Evolutionary conservation across 1,140 invertebrate species (phyloP).

Genomic region (Sycobia sp.): DNA sequence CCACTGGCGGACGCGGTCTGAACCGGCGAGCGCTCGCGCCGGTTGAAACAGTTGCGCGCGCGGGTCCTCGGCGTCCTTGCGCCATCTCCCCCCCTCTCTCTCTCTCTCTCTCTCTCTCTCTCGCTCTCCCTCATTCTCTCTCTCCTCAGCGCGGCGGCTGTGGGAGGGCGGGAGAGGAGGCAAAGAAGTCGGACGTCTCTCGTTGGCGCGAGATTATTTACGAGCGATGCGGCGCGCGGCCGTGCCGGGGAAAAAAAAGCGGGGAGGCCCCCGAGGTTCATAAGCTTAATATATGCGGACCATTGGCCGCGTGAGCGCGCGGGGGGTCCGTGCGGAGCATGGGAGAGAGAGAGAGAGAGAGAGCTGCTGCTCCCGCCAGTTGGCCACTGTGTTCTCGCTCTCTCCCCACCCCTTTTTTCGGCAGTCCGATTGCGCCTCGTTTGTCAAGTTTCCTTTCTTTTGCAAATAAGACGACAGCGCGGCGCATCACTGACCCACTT

Average conservation of each 20-base stretch:
- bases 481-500: slow-evolving; percentile 40
- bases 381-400: too few species aligned
- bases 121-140: too few species aligned
- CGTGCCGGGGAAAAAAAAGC: slow-evolving; percentile 9
- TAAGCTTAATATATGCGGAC: slow-evolving; percentile 50
- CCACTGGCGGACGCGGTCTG: neutral
- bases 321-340: slow-evolving; percentile 32
- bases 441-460: slow-evolving; percentile 44
- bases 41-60: neutral
- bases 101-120: too few species aligned
- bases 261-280: slow-evolving; percentile 44
- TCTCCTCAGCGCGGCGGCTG: too few species aligned
- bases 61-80: too few species aligned
- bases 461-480: slow-evolving; percentile 13
- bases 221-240: slow-evolving; percentile 39
- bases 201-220: slow-evolving; percentile 48
- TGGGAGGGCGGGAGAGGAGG: too few species aligned
- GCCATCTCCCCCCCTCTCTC: neutral
- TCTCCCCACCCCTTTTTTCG: neutral
- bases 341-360: too few species aligned
- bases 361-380: too few species aligned
- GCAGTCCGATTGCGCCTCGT: slow-evolving; percentile 14
- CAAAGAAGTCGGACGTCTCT: too few species aligned
- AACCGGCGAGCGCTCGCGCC: slow-evolving; percentile 20
- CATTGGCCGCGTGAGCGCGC: slow-evolving; percentile 37